Percentiles rank a stretch among this genome's conserved stretches.
Conservation (phyloP, 2,113 vertebrate genomes). For the Nesogale talazaci region DNA sequence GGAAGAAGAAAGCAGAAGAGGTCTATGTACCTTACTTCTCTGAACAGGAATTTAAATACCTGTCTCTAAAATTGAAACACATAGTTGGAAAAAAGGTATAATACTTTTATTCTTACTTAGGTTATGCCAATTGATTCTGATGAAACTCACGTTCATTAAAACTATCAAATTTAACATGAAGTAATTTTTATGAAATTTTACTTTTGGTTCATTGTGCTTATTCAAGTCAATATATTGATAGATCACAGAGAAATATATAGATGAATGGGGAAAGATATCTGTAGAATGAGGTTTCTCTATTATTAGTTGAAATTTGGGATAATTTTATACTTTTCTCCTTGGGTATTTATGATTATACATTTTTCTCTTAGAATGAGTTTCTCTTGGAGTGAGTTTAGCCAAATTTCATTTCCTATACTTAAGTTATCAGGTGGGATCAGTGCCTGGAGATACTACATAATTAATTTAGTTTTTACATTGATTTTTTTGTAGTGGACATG, state of each 20-base stretch:
- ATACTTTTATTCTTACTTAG: neutral
- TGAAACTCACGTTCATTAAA: neutral
- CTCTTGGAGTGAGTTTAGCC: neutral
- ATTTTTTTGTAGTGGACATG: neutral
- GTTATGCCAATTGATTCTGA: neutral
- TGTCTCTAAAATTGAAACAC: neutral
- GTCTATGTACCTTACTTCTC: neutral
- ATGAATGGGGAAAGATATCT: neutral
- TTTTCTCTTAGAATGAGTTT: neutral
- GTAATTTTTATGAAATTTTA: neutral
- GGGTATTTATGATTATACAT: too few species aligned
- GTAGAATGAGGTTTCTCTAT: too few species aligned
- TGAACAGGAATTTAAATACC: neutral
- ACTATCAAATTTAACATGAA: neutral
- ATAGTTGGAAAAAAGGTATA: neutral
- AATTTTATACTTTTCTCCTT: too few species aligned
- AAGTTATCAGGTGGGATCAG: too few species aligned
- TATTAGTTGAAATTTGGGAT: too few species aligned
- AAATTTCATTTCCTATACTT: neutral
- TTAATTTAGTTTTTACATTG: slow-evolving; percentile 9
- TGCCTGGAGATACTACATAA: too few species aligned
- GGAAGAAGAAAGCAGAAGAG: neutral
- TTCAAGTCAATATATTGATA: neutral
- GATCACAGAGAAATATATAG: neutral
- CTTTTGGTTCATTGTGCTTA: neutral